A percentile compares a stretch with the other conserved stretches of the same genome.
These are phyloP conservation scores for Thalpophila matura DNA, from an alignment of 2,888 invertebrate species.

Conservation along the genomic window DNA sequence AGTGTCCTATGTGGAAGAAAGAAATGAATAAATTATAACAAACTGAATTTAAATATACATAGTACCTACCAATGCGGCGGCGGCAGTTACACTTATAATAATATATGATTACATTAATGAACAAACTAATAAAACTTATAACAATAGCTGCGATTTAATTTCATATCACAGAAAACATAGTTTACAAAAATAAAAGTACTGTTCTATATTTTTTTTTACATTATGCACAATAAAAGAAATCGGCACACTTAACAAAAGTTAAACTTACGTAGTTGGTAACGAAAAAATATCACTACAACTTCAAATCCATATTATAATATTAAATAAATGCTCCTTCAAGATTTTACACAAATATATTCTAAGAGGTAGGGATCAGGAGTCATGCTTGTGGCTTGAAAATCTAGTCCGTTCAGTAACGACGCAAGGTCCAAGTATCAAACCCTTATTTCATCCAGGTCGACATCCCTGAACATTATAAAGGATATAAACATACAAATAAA, in stretches of 20 bases:
- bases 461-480: constrained; percentile 56
- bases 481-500: constrained; percentile 36
- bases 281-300: constrained; percentile 85
- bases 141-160: constrained; percentile 73
- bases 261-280: constrained; percentile 84
- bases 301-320: constrained; percentile 68
- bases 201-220: constrained; percentile 50
- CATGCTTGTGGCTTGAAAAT: constrained; percentile 56
- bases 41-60: constrained; percentile 42
- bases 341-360: constrained; percentile 71
- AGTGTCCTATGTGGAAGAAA: constrained; percentile 49
- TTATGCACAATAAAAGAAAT: constrained; percentile 67
- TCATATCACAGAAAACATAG: constrained; percentile 79
- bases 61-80: constrained; percentile 40
- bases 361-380: constrained; percentile 74
- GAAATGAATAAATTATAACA: constrained; percentile 42
- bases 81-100: constrained; percentile 44
- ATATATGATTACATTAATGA: constrained; percentile 51
- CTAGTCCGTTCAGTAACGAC: constrained; percentile 44
- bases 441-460: constrained; percentile 62
- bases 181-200: constrained; percentile 70
- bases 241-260: constrained; percentile 72
- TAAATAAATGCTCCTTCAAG: constrained; percentile 82
- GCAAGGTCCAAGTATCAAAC: constrained; percentile 54
- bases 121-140: constrained; percentile 66